phyloP scores from a whole-genome alignment of 2,113 vertebrate species.

The Tricholaema leucomelas region DNA sequence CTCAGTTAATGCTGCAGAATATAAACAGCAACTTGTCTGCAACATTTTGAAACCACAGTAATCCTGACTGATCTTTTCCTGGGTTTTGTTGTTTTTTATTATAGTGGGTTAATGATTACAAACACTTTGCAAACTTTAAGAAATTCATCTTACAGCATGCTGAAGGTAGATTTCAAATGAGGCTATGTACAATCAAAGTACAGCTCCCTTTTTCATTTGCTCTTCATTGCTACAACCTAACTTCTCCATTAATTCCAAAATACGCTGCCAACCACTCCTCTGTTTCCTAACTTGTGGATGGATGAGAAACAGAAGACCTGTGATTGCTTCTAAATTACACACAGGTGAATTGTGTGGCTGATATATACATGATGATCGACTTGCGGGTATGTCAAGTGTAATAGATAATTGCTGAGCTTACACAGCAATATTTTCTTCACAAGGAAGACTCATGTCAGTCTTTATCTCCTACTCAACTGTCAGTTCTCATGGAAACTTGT shows the following conservation, averaged over 20 bases:
- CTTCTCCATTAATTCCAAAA: neutral
- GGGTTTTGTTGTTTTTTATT: neutral
- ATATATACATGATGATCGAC: neutral
- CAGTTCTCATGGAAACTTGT: slow-evolving; percentile 51
- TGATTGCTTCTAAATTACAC: neutral
- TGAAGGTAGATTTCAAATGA: neutral
- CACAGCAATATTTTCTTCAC: slow-evolving; percentile 41
- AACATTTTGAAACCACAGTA: neutral
- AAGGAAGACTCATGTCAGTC: slow-evolving; percentile 32
- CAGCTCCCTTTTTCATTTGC: neutral
- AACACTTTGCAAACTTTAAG: neutral
- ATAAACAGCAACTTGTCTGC: neutral
- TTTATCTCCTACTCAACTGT: slow-evolving; percentile 57
- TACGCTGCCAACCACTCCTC: neutral
- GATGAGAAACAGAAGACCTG: neutral
- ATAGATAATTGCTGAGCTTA: slow-evolving; percentile 46
- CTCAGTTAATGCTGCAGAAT: neutral
- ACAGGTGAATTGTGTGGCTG: neutral
- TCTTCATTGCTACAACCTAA: neutral
- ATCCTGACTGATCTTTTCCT: neutral
- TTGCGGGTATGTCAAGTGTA: neutral
- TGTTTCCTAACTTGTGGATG: neutral
- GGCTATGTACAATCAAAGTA: neutral
- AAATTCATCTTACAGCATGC: neutral
- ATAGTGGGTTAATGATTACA: neutral